Base-by-base conservation (phyloP, 2,888 invertebrate genomes). In the Caradrina kadenii region DNA sequence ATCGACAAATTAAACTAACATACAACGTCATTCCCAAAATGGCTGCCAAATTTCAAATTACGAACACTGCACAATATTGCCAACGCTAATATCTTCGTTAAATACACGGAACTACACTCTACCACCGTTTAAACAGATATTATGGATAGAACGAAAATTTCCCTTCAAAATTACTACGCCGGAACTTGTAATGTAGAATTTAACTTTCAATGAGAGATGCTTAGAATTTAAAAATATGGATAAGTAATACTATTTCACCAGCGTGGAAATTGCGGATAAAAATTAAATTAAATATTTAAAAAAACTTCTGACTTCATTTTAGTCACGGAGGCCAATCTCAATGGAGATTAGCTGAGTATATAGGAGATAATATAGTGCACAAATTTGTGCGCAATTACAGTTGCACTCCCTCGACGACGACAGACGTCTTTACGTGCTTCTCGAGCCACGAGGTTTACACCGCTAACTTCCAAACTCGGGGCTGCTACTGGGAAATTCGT, bases 161-260 rank as follows among this genome's bases (percentile, higher is more conserved):
- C 45, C 69, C 63, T 76, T 68, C 73, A 60, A 84, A 79, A 79
- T 83, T 79, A 79, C 70, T 50, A 73, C 17, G 49, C 21, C 48
- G 62, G 60, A 84, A 84, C 79, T 79, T 81, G 73, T 82, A 61
- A 79, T 68, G 71, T 65, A 61, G 54, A 81, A 78, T 83, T 83
- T 73, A 69, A 81, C 75, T 83, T 81, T 79, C 82, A 68, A 75
- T 78, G 75, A 65, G 55, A 21, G 8, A 6, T 26, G n/a, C 66
- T 64, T 59, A 42, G 79, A 79, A 59, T 66, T 8, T 5, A 35
- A 8, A 50, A 64, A 0, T 0, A 1, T 55, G 74, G 81, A 83
- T 81, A 53, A 3, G 69, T 4, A 71, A 0, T 54, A 1, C 0
- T 11, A 42, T 3, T 50, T 19, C 1, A 6, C 2, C 31, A 3